Evolutionary conservation across 1,140 invertebrate genomes (phyloP), one percentile per base, ranked within the genome.

Genomic region (Hypothenemus hampei): DNA sequence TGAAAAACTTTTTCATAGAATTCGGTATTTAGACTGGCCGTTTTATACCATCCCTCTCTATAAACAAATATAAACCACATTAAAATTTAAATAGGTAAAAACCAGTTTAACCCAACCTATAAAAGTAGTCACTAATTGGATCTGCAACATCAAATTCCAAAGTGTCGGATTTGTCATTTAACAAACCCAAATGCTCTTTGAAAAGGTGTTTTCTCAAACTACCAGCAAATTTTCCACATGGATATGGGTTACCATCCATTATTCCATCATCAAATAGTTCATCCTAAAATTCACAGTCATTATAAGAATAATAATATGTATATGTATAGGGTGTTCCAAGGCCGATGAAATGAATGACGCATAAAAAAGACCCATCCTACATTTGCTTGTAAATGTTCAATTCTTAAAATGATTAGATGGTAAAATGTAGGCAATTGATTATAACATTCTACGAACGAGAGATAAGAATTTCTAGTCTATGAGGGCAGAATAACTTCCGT

Each of bases 1-100:
- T 83, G 82, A 67, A 93, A 93, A 4, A 88, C 89, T 76, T 92
- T 82, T 65, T 95, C 91, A 73, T 85, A 96, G 21, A 92, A 83
- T 59, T 84, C 81, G 0, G 93, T 94, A 68, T 97, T 97, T 37
- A 72, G 71, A 24, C 76, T 77, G 4, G 92, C 92, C 36, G 79
- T 86, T 29, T 77, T 73, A 40, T 86, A 76, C 92, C 93, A 97
- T 1, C 87, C 69, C 48, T 86, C 80, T 58, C 80, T 83, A 33
- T n/a, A 33, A 44, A 33, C 3, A 47, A 4, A 18, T 0, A 43
- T 11, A 22, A n/a, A n/a, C n/a, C n/a, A n/a, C n/a, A n/a, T n/a
- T n/a, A n/a, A n/a, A n/a, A n/a, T n/a, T n/a, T n/a, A n/a, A n/a
- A n/a, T n/a, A n/a, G n/a, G n/a, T n/a, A n/a, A 37, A 3, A 15